Conservation (phyloP, 2,113 vertebrate species). For the Oreocharis arfaki region DNA sequence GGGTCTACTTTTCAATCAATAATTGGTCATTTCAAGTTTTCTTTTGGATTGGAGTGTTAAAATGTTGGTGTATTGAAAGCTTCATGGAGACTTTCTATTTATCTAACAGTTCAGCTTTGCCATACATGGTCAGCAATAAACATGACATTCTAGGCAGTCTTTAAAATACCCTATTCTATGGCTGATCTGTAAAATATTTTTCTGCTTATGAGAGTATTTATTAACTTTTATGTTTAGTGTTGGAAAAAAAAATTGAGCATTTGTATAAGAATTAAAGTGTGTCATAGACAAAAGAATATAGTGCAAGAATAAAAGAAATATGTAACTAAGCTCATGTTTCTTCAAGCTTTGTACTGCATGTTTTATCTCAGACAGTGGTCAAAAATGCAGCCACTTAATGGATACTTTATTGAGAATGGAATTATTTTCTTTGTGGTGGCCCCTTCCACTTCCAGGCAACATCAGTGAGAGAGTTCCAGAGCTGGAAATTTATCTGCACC, state of each 20-base stretch:
- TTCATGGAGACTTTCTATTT: background rate
- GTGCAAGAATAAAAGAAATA: background rate
- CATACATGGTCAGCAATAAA: background rate
- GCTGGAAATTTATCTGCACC: background rate
- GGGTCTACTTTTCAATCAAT: background rate
- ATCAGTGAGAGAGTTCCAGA: background rate
- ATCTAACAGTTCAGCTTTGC: background rate
- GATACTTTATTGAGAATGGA: background rate
- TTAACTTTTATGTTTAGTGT: background rate
- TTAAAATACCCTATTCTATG: background rate
- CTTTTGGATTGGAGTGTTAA: background rate
- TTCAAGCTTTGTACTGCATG: background rate
- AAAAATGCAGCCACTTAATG: background rate
- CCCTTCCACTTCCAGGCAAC: background rate
- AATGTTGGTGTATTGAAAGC: background rate
- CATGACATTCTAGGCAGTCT: background rate
- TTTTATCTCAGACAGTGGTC: background rate
- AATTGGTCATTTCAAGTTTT: background rate
- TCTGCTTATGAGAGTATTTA: background rate
- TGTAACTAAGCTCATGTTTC: background rate
- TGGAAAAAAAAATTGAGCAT: background rate
- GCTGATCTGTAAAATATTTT: background rate
- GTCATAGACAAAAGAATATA: background rate
- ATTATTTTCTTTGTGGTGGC: background rate
- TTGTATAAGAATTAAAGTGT: background rate